Conservation (phyloP, 2,797 vertebrate genomes). For the Pyrrhura leucotis region DNA sequence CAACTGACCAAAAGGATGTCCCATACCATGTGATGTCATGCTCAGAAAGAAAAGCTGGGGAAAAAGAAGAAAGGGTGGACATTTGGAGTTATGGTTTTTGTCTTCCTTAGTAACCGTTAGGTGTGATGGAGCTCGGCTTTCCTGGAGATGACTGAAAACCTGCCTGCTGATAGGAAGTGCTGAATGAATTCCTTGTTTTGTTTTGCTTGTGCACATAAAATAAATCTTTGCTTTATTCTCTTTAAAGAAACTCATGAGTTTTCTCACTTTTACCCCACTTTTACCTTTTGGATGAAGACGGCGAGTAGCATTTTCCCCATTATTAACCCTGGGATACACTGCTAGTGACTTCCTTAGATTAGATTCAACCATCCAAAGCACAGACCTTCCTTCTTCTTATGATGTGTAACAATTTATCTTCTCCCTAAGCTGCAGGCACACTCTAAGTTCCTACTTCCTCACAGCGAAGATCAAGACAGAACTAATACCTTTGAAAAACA, state of each 20-base stretch:
- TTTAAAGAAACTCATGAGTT: background rate
- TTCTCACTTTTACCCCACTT: background rate
- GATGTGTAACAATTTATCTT: background rate
- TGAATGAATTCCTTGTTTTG: background rate
- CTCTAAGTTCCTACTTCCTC: background rate
- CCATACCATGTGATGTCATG: rapidly evolving
- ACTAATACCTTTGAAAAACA: conserved; percentile 15
- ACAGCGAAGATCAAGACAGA: background rate
- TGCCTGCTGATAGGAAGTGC: background rate
- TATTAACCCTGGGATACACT: background rate
- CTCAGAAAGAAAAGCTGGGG: background rate
- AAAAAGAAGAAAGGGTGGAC: background rate
- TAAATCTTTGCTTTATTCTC: background rate
- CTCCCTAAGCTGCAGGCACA: background rate
- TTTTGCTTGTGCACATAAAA: background rate
- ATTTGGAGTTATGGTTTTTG: background rate
- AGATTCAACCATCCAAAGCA: background rate
- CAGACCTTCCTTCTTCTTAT: background rate
- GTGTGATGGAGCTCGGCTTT: background rate
- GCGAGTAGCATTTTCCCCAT: background rate
- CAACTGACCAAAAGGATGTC: background rate
- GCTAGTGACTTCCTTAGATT: background rate
- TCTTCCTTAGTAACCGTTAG: background rate
- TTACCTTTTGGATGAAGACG: background rate
- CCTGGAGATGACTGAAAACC: background rate